A percentile compares a stretch with the other conserved stretches of the same genome.
These are phyloP conservation scores for Prochilodus magdalenae DNA, from an alignment of 2,113 vertebrate species.

Conservation along the genomic window DNA sequence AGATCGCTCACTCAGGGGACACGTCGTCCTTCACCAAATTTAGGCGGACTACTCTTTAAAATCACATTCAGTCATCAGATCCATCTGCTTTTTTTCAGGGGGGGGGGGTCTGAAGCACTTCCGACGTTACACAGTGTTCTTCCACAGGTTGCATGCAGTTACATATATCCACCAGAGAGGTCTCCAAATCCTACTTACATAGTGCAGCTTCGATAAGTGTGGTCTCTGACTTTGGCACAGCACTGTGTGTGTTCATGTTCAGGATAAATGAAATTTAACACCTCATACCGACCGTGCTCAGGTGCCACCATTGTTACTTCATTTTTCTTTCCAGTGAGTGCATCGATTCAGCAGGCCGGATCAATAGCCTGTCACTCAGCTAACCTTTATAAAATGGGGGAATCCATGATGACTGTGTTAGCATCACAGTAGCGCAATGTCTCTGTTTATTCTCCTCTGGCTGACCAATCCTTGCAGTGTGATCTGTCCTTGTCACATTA, in stretches of 20 bases:
- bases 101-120: no score
- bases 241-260: neutral
- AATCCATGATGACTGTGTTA: neutral
- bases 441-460: neutral
- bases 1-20: no score
- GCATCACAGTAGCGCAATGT: neutral
- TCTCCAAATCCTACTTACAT: no score
- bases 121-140: no score
- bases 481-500: conserved; percentile 38
- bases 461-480: neutral
- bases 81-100: no score
- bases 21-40: no score
- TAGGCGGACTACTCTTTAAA: no score
- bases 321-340: neutral
- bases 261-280: neutral
- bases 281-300: neutral
- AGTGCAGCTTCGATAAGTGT: no score
- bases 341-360: neutral
- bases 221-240: no score
- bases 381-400: conserved; percentile 27
- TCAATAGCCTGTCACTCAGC: neutral
- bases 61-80: no score
- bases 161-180: no score
- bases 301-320: neutral
- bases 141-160: no score